A percentile compares a stretch with the other conserved stretches of the same genome.
These are phyloP conservation scores for Maniola hyperantus DNA, from an alignment of 2,888 invertebrate species.

Conservation along the genomic window DNA sequence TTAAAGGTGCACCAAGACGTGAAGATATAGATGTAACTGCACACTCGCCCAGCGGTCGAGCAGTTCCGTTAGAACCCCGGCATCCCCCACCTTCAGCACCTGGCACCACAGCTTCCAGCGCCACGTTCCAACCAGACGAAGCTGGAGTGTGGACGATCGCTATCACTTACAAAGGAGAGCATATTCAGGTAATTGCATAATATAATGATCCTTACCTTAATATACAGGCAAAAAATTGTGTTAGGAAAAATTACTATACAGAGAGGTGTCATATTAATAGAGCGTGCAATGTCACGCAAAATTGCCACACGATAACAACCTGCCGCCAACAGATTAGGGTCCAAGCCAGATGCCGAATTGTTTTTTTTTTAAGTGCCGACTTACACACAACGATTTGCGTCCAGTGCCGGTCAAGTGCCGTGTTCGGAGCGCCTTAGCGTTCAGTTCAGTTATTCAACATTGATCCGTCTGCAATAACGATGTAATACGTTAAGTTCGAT, in stretches of 20 bases:
- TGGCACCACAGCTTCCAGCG: conserved; percentile 91
- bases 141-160: conserved; percentile 98
- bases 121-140: conserved; percentile 98
- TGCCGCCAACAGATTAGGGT: too few relatives aligned
- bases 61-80: conserved; percentile 77
- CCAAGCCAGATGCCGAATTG: too few relatives aligned
- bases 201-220: too few relatives aligned
- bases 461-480: neutral
- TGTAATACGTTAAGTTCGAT: neutral
- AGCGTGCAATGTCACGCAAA: too few relatives aligned
- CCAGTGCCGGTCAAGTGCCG: too few relatives aligned
- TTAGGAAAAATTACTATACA: too few relatives aligned
- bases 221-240: too few relatives aligned
- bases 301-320: too few relatives aligned
- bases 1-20: conserved; percentile 86
- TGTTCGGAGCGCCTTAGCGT: too few relatives aligned
- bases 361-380: too few relatives aligned
- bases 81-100: conserved; percentile 92
- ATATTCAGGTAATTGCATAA: conserved; percentile 86
- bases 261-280: too few relatives aligned
- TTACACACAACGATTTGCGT: too few relatives aligned
- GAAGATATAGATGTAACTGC: conserved; percentile 96
- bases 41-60: conserved; percentile 93
- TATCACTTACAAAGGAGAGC: conserved; percentile 97
- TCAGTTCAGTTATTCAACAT: neutral